These are phyloP conservation scores for Argopecten irradians DNA, from an alignment of 1,140 invertebrate genomes.

Conservation along the genomic window DNA sequence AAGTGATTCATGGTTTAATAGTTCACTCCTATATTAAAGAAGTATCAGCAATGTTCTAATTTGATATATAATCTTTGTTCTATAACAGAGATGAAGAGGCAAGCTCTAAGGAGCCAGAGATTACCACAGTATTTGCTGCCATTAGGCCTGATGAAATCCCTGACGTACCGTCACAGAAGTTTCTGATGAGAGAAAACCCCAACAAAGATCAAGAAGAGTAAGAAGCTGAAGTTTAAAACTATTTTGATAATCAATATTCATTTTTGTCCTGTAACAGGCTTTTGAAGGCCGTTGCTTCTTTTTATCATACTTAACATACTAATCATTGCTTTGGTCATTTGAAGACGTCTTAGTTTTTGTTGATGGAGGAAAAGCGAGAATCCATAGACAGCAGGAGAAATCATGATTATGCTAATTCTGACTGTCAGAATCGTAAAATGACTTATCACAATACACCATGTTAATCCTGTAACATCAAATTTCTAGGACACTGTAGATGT, in stretches of 20 bases:
- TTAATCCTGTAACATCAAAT: too few species aligned
- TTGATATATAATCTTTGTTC: not conserved
- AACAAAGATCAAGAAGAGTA: conserved; percentile 47
- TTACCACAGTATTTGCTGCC: conserved; percentile 61
- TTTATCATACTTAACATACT: too few species aligned
- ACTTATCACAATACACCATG: too few species aligned
- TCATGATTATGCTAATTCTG: too few species aligned
- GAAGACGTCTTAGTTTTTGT: too few species aligned
- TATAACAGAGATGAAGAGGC: conserved; percentile 40
- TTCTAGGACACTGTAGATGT: too few species aligned
- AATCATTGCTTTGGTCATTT: too few species aligned
- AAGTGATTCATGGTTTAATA: too few species aligned
- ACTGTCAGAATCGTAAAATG: too few species aligned
- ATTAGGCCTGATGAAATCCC: conserved; percentile 69
- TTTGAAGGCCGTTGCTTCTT: not conserved
- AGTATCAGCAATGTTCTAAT: conserved; percentile 20
- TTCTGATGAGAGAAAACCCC: conserved; percentile 58
- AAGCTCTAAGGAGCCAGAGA: conserved; percentile 50
- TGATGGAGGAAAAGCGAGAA: too few species aligned
- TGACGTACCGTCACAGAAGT: conserved; percentile 65
- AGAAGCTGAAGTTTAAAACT: conserved; percentile 24
- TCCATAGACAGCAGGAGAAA: too few species aligned
- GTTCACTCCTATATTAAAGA: too few species aligned
- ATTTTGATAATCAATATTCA: not conserved
- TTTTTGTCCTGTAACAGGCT: not conserved